phyloP scores from a whole-genome alignment of 2,888 invertebrate genomes.

The Linnaemya vulpina region DNA sequence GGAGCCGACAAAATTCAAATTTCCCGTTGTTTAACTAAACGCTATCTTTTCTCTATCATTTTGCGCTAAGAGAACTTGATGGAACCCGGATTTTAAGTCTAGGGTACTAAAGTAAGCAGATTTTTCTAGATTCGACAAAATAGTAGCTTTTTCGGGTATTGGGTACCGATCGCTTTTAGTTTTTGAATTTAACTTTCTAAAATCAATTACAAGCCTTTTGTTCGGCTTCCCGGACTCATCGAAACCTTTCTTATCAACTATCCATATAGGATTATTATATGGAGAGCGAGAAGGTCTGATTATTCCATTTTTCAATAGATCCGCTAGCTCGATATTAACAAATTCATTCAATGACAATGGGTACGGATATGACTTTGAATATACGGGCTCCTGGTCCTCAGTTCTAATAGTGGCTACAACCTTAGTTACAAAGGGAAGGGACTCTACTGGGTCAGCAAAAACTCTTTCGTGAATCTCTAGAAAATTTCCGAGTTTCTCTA shows the following conservation, averaged over 20 bases:
- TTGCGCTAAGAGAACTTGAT: conserved; percentile 40
- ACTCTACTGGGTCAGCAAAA: conserved; percentile 24
- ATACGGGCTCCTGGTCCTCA: conserved; percentile 53
- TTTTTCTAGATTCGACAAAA: conserved; percentile 49
- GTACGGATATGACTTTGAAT: conserved; percentile 41
- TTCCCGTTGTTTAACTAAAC: no score
- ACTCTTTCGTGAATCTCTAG: conserved; percentile 5
- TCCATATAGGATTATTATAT: no score
- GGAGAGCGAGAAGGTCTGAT: conserved; percentile 50
- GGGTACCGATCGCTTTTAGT: conserved; percentile 24
- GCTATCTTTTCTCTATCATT: no score
- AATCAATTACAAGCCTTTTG: conserved; percentile 27
- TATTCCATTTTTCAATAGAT: conserved; percentile 34
- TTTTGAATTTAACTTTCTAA: conserved; percentile 35
- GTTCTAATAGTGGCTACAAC: conserved; percentile 52
- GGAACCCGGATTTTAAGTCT: conserved; percentile 50
- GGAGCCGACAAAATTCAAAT: conserved; percentile 77
- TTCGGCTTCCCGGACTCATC: conserved; percentile 41
- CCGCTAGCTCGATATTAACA: conserved; percentile 20
- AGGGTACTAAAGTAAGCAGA: conserved; percentile 35
- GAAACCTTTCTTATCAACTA: conserved; percentile 47
- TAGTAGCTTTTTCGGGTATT: conserved; percentile 27
- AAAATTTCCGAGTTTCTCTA: conserved; percentile 13
- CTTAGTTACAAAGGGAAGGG: conserved; percentile 71
- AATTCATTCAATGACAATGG: conserved; percentile 34